Base-by-base conservation (phyloP, 2,888 invertebrate species). In the Sphaeridia pumilis region DNA sequence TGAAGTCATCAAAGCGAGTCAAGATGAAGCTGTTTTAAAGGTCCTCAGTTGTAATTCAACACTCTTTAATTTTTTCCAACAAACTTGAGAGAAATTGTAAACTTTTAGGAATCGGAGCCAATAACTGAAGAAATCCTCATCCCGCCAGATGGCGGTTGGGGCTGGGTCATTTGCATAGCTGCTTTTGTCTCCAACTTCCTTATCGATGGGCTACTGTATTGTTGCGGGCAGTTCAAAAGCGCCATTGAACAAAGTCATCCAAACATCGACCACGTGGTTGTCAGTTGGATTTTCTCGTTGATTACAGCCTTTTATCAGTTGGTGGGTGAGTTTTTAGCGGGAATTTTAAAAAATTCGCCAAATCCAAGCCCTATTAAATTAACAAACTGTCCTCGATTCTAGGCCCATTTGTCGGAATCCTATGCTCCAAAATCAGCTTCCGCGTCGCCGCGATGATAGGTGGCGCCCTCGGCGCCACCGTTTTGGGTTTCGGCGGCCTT, bases 381-480 rank as follows among this genome's bases (percentile, higher is more conserved):
- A 31, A 12, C 10, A 14, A 12, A 31, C 14, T 24, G 5, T 31
- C 7, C 28, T 47, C n/a, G 3, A 47, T 35, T 21, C 7, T 48
- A 81, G 82, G 95, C 57, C 97, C 97, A 2, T 83, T 95, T 67
- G 93, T 89, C 1, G 87, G 89, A 62, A 93, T 90, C 0, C 72
- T 95, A 59, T 87, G 92, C 35, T 95, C 95, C 72, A 82, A 84
- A 65, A 94, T 84, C 68, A 94, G 94, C 25, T 93, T 94, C 70
- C 78, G 94, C 43, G 73, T 78, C 28, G 90, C 95, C 2, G 87
- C 92, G 7, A 84, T 94, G 31, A 68, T 79, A 14, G n/a, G n/a
- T n/a, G 95, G 95, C 43, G 81, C 84, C 59, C 50, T 89, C 2
- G 72, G 93, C 50, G 79, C 84, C 1, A 74, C 80, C 5, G 53